Base-by-base conservation (phyloP, 2,888 invertebrate genomes). In the Mesochorus sp. region DNA sequence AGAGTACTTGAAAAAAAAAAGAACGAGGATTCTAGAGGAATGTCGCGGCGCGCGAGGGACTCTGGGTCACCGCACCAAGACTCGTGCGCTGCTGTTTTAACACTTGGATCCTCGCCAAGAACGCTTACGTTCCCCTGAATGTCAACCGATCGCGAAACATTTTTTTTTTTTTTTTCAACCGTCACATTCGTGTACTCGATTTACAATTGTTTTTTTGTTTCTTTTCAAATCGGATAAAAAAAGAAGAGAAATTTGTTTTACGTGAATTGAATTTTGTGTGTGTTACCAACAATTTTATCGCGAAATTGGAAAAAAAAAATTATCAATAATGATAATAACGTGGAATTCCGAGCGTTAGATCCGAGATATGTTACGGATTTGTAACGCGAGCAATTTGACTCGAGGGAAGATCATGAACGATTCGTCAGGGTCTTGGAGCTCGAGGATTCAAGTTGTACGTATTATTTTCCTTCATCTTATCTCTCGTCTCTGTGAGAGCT, bases 331-430 rank as follows among this genome's bases (percentile, higher is more conserved):
- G 14, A 49, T n/a, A 57, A 59, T 34, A n/a, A 59, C n/a, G n/a
- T n/a, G n/a, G 21, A 8, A 17, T 37, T 37, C 10, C 26, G 31
- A 21, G 19, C 21, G 21, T 57, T 57, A 19, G 47, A 26, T 51
- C 14, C 53, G 55, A 59, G 64, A 70, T 70, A 76, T 70, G 76
- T 76, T 70, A 59, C 76, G 55, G 66, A 76, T 76, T 70, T 51
- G 64, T 71, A 66, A 71, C 39, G 26, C 51, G 64, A 59, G 64
- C 66, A 71, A 76, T 76, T 66, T 59, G 59, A 76, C 51, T 64
- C 21, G 64, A 42, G 64, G 55, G 51, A 37, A 62, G 24, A 68
- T 75, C 51, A 34, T 44, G 61, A 57, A 26, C 64, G 76, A 76
- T 76, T 76, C 57, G 76, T 76, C 70, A 71, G 42, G 70, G 12